Base-by-base conservation (phyloP, 2,888 invertebrate genomes). In the Pemphredon lugubris region DNA sequence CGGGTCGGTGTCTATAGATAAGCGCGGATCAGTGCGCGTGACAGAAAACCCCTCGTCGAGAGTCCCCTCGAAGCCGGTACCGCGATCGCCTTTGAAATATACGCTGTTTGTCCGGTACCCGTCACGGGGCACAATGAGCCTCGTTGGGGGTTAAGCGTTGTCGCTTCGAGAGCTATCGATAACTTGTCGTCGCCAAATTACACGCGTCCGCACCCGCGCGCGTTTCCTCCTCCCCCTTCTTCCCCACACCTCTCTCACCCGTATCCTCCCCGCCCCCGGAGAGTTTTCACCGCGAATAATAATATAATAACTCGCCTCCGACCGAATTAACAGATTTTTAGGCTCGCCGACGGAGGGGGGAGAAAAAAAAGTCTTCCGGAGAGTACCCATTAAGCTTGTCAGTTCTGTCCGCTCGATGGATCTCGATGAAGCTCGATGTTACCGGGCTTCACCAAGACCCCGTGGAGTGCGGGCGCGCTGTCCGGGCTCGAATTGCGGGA, bases 101-200 rank as follows among this genome's bases (percentile, higher is more conserved):
- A 84, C 79, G 81, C 83, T 75, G 83, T 84, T 84, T 84, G 85
- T 84, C 81, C 85, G 81, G 78, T 78, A 77, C 82, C 82, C 83
- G 83, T 83, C 84, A 83, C 75, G 71, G 67, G 70, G 79, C 79
- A 86, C 87, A 85, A 86, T 86, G 86, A 86, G 86, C 81, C 72
- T 83, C 82, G 86, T 82, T 83, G 77, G 78, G 81, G 79, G 73
- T 83, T 79, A 77, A 84, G 84, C 82, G 83, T 81, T 83, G 80
- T 82, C 83, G 78, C 65, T 34, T 86, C 79, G 83, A 86, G 86
- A 80, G 83, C 86, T 86, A 86, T 86, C 86, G 84, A 86, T 86
- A 86, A 86, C 86, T 84, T 84, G 86, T 86, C 86, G 81, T 83
- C 83, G 68, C 81, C 84, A 80, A 84, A 84, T 84, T 84, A 84